Evolutionary conservation across 2,797 vertebrate species (phyloP).

Genomic region (Steatocranus sp.): DNA sequence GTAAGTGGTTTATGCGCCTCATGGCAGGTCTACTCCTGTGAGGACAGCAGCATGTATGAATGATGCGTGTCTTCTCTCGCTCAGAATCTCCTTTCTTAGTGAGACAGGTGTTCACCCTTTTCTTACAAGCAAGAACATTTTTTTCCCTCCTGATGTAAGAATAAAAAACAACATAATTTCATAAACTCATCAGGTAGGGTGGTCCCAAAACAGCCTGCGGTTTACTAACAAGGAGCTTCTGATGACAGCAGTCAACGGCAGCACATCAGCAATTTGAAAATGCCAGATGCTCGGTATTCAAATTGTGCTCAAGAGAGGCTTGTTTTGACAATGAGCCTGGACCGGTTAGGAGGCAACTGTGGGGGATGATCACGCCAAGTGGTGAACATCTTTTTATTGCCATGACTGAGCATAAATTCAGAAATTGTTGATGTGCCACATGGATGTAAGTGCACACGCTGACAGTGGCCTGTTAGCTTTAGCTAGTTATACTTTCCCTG

Average conservation of each 20-base stretch:
- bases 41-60: neutral
- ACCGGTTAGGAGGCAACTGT: slow-evolving; percentile 2
- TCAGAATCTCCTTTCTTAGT: neutral
- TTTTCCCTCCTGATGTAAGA: neutral
- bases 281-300: slow-evolving; percentile 52
- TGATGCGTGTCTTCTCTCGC: neutral
- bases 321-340: slow-evolving; percentile 30
- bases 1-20: neutral
- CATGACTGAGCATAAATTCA: neutral
- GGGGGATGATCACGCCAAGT: neutral
- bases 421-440: neutral
- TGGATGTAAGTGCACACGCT: neutral
- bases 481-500: neutral
- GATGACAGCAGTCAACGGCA: slow-evolving; percentile 32
- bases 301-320: slow-evolving; percentile 39
- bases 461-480: neutral
- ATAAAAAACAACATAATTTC: slow-evolving; percentile 12
- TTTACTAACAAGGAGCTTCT: slow-evolving; percentile 38
- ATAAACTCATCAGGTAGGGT: slow-evolving; percentile 10
- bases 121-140: neutral
- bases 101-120: slow-evolving; percentile 11
- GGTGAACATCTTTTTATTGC: neutral
- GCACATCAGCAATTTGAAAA: slow-evolving; percentile 41
- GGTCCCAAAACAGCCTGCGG: slow-evolving; percentile 10
- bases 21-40: neutral